Conservation (phyloP, 2,797 vertebrate genomes). For the Enoplosus armatus region DNA sequence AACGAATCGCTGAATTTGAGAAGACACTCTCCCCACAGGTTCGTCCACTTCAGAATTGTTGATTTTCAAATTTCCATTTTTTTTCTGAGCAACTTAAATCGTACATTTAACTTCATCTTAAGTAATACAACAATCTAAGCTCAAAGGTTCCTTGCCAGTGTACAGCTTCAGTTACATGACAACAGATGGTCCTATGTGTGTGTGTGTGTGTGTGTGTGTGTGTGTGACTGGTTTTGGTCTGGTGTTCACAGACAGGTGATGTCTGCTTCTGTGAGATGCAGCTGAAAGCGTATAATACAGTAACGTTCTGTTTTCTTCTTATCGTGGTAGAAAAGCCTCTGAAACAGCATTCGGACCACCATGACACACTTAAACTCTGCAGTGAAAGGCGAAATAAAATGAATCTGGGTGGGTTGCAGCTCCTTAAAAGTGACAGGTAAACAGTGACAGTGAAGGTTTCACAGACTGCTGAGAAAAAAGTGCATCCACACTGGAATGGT, state of each 20-base stretch:
- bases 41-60: background rate
- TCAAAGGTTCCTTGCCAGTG: background rate
- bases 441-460: constrained; percentile 20
- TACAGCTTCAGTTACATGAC: background rate
- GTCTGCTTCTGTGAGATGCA: background rate
- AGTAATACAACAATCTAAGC: background rate
- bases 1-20: background rate
- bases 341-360: background rate
- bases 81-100: background rate
- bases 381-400: background rate
- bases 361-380: background rate
- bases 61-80: background rate
- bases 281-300: background rate
- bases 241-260: background rate
- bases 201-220: background rate
- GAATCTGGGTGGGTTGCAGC: background rate
- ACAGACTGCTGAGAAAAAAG: constrained; percentile 14
- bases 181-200: background rate
- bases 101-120: background rate
- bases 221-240: background rate
- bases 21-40: background rate
- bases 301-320: background rate
- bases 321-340: background rate
- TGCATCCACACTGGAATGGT: background rate
- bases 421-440: constrained; percentile 13